Evolutionary conservation across 2,888 invertebrate species (phyloP), one percentile per base, ranked within the genome.

Genomic region (Cerceris ruficornis): DNA sequence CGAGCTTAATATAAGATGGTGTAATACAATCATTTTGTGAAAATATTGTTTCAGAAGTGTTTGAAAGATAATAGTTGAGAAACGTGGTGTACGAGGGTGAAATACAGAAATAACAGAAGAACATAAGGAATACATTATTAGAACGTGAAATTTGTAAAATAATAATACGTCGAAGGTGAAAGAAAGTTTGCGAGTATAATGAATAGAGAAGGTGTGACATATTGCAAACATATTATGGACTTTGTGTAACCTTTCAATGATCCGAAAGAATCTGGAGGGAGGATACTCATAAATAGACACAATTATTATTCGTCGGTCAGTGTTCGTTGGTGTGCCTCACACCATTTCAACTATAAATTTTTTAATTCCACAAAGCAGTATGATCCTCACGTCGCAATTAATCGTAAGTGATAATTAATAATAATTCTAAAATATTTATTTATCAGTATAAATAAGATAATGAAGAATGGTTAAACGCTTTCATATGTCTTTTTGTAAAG

Each of bases 181-280:
- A 66, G 69, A 65, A 65, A 43, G 4, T 59, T 41, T 54, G 15
- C 13, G n/a, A n/a, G 8, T 7, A 8, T 43, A 4, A 28, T 17
- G 43, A 66, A 28, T 28, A 28, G 28, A 49, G n/a, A 39, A 75
- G 28, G 8, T 41, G 28, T 66, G 28, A 69, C 59, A 65, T 58
- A 60, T 62, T 57, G 28, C 60, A 69, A 55, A 42, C 28, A 76
- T 55, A 66, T 69, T 54, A 66, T 67, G 73, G 61, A 69, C 69
- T 73, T 74, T 66, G 71, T 55, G 66, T 68, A 77, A 80, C 61
- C 75, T 69, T 80, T 75, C 64, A 64, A 43, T 60, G 79, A 67
- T 69, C 62, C 69, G 69, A 8, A 15, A 41, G 46, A 17, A 64
- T 59, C 57, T 72, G 79, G 80, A 76, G 75, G 80, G 79, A 64